Base-by-base conservation (phyloP, 1,140 invertebrate genomes). In the Drosophila nigrodunni region DNA sequence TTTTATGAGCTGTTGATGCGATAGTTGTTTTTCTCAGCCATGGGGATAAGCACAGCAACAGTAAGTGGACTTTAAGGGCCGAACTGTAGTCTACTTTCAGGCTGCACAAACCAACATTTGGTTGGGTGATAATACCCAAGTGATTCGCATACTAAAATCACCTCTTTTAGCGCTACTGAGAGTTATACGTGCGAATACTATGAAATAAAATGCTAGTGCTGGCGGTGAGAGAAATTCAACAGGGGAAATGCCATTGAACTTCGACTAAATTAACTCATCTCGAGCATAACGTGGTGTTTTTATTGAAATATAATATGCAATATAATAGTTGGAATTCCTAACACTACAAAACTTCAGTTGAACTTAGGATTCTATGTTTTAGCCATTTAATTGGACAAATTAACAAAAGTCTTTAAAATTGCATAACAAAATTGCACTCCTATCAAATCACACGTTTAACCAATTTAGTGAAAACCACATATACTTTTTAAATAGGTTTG, bases 1-100 rank as follows among this genome's bases (percentile, higher is more conserved):
- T 86, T 86, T 86, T 88, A 86, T 66, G 82, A 86, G 82, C 82
- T 86, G 82, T 86, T 88, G 79, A 86, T 86, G 76, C 79, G 83
- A 87, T 74, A 70, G 72, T 70, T 68, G 71, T 68, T 67, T 43
- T 66, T 62, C 18, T 47, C 39, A 21, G 37, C 59, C 39, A 46
- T 69, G 59, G 66, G 66, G 62, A 69, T 69, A 74, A 60, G 49
- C 61, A 35, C 10, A 49, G 13, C 25, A 13, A n/a, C 37, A 49
- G 54, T 74, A 68, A 74, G 55, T 74, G 58, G 43, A 50, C 50
- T 18, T 67, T 50, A 58, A 67, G 37, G 39, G 15, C 18, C 43
- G 34, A 30, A 7, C 49, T 13, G 18, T 30, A 67, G 52, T 57
- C 34, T 25, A 66, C 39, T n/a, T 66, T 47, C 15, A 8, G 49